Evolutionary conservation across 2,888 invertebrate species (phyloP).

Genomic region (Limnephilus marmoratus): DNA sequence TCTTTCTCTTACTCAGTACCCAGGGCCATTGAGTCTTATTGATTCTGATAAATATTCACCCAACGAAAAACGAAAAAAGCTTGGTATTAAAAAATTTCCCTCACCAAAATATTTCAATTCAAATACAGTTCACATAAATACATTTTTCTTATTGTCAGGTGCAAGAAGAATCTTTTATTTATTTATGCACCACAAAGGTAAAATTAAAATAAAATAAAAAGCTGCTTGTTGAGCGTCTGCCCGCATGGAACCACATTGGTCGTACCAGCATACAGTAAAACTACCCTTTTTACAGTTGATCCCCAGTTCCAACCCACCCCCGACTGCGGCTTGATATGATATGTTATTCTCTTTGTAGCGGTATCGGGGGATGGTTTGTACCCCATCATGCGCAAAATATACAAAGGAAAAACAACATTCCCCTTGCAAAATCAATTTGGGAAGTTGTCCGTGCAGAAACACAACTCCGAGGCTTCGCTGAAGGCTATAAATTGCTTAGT

Average conservation of each 20-base stretch:
- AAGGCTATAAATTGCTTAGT: constrained; percentile 64
- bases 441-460: constrained; percentile 65
- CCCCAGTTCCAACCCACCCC: neutral
- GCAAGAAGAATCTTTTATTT: neutral
- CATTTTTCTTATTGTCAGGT: neutral
- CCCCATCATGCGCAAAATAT: constrained; percentile 62
- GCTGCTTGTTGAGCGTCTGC: neutral
- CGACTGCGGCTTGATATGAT: constrained; percentile 29
- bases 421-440: constrained; percentile 65
- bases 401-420: constrained; percentile 63
- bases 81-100: neutral
- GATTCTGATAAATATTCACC: too few relatives aligned
- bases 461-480: constrained; percentile 58
- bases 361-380: constrained; percentile 31
- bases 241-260: neutral
- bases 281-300: neutral
- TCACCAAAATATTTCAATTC: neutral
- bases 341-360: constrained; percentile 20
- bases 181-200: neutral
- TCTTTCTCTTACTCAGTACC: too few relatives aligned
- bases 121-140: too few relatives aligned
- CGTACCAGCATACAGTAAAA: neutral
- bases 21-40: too few relatives aligned
- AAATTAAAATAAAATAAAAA: neutral
- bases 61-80: too few relatives aligned